Percentiles rank a stretch among this genome's conserved stretches.
These are phyloP conservation scores for Hydrocynus forskahlii DNA, from an alignment of 2,797 vertebrate species.

Conservation along the genomic window DNA sequence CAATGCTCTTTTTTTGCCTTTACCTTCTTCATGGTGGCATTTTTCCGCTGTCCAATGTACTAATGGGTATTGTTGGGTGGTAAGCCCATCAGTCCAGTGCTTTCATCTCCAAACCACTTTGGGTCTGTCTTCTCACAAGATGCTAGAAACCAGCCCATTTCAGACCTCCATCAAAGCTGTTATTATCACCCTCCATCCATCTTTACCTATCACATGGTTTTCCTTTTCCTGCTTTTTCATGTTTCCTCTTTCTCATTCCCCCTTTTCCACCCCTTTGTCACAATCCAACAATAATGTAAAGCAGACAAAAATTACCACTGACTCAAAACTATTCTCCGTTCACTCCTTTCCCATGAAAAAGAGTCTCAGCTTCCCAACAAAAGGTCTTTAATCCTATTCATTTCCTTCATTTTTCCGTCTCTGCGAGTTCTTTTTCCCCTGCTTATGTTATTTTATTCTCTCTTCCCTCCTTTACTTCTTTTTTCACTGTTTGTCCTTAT, in stretches of 20 bases:
- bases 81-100: conserved; percentile 51
- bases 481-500: conserved; percentile 24
- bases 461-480: not conserved
- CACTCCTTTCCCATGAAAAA: conserved; percentile 32
- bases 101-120: conserved; percentile 67
- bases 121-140: conserved; percentile 56
- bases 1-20: conserved; percentile 35
- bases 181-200: conserved; percentile 43
- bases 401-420: conserved; percentile 22
- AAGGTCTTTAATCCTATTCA: conserved; percentile 14
- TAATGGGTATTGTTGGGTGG: conserved; percentile 57
- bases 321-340: conserved; percentile 32
- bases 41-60: conserved; percentile 49
- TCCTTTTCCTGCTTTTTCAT: conserved; percentile 36
- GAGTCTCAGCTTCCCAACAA: conserved; percentile 33
- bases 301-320: conserved; percentile 28
- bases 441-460: not conserved
- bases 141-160: conserved; percentile 55
- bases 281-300: conserved; percentile 28
- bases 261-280: conserved; percentile 39
- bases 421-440: not conserved
- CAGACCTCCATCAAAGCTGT: conserved; percentile 63
- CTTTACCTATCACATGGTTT: conserved; percentile 28
- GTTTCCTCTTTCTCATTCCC: conserved; percentile 32
- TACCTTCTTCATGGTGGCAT: conserved; percentile 43